Evolutionary conservation across 2,113 vertebrate species (phyloP), one percentile per base, ranked within the genome.

Genomic region (Vulpes lagopus): DNA sequence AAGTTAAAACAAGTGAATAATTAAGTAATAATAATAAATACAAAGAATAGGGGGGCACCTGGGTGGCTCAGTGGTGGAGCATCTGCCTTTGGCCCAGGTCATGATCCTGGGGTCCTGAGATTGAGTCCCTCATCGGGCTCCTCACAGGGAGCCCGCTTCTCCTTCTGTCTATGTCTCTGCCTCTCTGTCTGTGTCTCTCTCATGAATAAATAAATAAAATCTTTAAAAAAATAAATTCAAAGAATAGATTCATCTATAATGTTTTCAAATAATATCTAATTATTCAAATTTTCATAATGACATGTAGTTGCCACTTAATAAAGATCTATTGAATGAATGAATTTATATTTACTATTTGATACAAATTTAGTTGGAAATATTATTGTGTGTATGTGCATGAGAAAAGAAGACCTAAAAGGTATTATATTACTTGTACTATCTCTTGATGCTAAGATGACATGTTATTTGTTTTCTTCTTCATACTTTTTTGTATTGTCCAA

Each of bases 261-360:
- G 1, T 59, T 97, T 94, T 91, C 49, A 93, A 62, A 73, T 78
- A 83, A 67, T 43, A 19, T 67, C 59, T 78, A 86, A 25, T 87
- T 89, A 84, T 57, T 53, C 65, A 69, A 35, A 74, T 88, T 95
- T 74, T 81, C 55, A 79, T 22, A 43, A 38, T 71, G 59, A 43
- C 20, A 90, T 27, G 55, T 43, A 73, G 11, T 79, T 51, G 19
- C 2, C 19, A 22, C 30, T 71, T 1, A 79, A 19, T 74, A 53
- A 94, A 57, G 84, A 83, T 7, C 51, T 79, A 11, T 65, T 7
- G 4, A 90, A 32, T 82, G 32, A 94, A 89, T 85, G 9, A 78
- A 32, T 96, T 0, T 38, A 14, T 79, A 83, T 22, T 78, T 95
- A 87, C 1, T 35, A 74, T 62, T 51, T 64, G 22, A 83, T 38